These are phyloP conservation scores for Drosophila tanythrix DNA, from an alignment of 2,888 invertebrate species.

Conservation along the genomic window DNA sequence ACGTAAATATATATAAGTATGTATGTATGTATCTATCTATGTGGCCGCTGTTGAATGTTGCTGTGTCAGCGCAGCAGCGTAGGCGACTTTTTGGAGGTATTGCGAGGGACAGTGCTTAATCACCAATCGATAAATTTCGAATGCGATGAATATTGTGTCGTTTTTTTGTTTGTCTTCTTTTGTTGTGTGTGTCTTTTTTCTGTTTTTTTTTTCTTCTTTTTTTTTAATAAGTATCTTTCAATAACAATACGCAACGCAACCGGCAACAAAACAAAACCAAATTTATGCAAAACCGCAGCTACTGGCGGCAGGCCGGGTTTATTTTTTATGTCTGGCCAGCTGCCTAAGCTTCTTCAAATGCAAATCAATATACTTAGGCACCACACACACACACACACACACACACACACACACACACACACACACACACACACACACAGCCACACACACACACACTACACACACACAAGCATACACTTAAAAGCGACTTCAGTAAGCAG, in stretches of 20 bases:
- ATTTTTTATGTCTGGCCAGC: conserved; percentile 11
- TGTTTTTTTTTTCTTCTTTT: conserved; percentile 21
- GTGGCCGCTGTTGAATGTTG: conserved; percentile 17
- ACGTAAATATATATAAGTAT: neutral
- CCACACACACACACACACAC: conserved; percentile 1
- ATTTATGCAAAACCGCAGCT: conserved; percentile 71
- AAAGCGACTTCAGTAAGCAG: conserved; percentile 5
- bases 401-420: conserved; percentile 12
- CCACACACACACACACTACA: neutral
- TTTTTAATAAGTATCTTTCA: conserved; percentile 23
- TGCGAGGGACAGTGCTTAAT: conserved; percentile 57
- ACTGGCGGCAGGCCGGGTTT: conserved; percentile 55
- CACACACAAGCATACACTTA: conserved; percentile 18
- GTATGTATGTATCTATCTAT: neutral
- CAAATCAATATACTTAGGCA: conserved; percentile 50
- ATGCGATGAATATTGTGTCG: conserved; percentile 27
- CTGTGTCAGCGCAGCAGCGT: conserved; percentile 44
- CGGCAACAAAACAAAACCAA: conserved; percentile 60
- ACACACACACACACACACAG: conserved; percentile 5
- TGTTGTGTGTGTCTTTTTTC: conserved; percentile 4
- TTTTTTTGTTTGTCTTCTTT: neutral
- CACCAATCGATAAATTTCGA: conserved; percentile 57
- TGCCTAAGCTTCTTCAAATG: conserved; percentile 57
- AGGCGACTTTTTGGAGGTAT: conserved; percentile 28
- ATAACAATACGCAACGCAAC: conserved; percentile 44